phyloP scores from a whole-genome alignment of 2,113 vertebrate species.

The Tenebrosternarchus preto region DNA sequence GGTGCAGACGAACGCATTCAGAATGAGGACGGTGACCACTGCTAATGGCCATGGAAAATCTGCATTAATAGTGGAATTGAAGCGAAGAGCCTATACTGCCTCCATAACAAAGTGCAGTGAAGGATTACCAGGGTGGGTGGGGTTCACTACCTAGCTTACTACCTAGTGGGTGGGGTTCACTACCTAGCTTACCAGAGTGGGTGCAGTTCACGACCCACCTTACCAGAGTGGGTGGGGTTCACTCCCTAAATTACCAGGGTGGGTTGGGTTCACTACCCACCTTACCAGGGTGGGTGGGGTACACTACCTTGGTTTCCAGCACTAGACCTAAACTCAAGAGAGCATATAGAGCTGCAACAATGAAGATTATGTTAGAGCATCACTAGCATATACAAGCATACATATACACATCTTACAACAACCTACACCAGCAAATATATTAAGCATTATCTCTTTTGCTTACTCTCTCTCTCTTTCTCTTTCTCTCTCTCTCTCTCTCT shows the following conservation, averaged over 20 bases:
- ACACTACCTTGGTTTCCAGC: constrained; percentile 65
- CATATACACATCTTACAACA: constrained; percentile 64
- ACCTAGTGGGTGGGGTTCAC: constrained; percentile 71
- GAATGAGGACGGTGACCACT: constrained; percentile 34
- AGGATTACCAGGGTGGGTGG: constrained; percentile 61
- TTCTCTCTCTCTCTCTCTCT: not conserved
- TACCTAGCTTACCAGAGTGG: no score
- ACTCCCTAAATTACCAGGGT: constrained; percentile 66
- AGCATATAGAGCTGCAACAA: constrained; percentile 60
- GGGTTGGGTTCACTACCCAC: constrained; percentile 71
- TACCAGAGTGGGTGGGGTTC: constrained; percentile 67
- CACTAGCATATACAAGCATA: no score
- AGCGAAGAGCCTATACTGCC: constrained; percentile 19
- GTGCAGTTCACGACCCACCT: constrained; percentile 30
- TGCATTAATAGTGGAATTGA: constrained; percentile 33
- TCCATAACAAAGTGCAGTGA: constrained; percentile 20
- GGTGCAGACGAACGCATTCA: no score
- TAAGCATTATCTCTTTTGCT: constrained; percentile 6
- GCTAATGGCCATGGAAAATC: constrained; percentile 24
- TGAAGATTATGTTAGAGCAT: no score
- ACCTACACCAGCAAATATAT: constrained; percentile 28
- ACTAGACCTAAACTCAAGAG: constrained; percentile 61
- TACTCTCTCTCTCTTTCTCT: not conserved
- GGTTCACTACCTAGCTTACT: constrained; percentile 73
- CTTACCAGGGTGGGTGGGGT: no score